Evolutionary conservation across 2,888 invertebrate genomes (phyloP).

Genomic region (Orthosia gothica): DNA sequence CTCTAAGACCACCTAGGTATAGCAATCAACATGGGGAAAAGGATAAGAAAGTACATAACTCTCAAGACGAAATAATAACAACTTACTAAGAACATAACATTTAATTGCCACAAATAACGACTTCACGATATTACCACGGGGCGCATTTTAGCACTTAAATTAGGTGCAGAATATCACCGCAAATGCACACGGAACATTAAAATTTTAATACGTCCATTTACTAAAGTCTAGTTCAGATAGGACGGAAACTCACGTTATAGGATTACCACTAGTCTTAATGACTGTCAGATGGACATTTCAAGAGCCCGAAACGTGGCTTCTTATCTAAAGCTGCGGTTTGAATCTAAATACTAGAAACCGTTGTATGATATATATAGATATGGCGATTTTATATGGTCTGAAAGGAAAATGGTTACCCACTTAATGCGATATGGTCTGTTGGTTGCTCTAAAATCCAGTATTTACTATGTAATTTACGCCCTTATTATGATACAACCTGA

Average conservation of each 20-base stretch:
- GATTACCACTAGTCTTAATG: constrained; percentile 79
- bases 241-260: constrained; percentile 76
- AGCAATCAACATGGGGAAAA: not conserved
- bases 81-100: not conserved
- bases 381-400: constrained; percentile 17
- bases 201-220: constrained; percentile 55
- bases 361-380: constrained; percentile 33
- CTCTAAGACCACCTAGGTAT: not conserved
- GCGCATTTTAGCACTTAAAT: constrained; percentile 29
- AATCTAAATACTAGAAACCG: constrained; percentile 60
- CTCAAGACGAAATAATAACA: not conserved
- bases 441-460: not conserved
- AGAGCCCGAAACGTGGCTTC: constrained; percentile 75
- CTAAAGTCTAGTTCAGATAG: constrained; percentile 56
- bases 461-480: not conserved
- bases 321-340: constrained; percentile 74
- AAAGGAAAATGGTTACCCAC: constrained; percentile 19
- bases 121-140: constrained; percentile 9
- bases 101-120: constrained; percentile 1
- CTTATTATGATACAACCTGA: too few relatives aligned
- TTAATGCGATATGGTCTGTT: not conserved
- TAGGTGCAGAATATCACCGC: constrained; percentile 32
- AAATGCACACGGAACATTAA: constrained; percentile 27
- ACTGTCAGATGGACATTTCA: constrained; percentile 78
- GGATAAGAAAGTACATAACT: not conserved